phyloP scores from a whole-genome alignment of 1,140 invertebrate genomes.

The Brachionus paranguensis region DNA sequence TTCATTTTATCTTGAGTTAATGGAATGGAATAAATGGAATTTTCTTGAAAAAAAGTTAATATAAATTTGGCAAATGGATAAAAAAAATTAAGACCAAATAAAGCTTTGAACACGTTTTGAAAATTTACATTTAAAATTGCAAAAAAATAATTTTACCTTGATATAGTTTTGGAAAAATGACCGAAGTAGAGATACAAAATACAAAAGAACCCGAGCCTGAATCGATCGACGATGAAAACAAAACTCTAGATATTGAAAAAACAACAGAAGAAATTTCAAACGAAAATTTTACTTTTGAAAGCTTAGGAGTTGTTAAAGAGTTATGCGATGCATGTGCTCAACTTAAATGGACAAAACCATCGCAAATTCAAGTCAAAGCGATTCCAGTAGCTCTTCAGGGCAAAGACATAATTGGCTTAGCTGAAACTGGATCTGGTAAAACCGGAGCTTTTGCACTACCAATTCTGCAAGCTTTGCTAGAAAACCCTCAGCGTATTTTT shows the following conservation, averaged over 20 bases:
- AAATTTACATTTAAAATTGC: neutral
- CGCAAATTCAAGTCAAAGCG: slow-evolving; percentile 87
- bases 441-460: slow-evolving; percentile 94
- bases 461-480: slow-evolving; percentile 80
- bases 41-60: neutral
- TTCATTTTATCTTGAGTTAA: too few relatives aligned
- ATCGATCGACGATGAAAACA: neutral
- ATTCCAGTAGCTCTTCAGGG: slow-evolving; percentile 83
- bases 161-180: neutral
- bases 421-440: slow-evolving; percentile 96
- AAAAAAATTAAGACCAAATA: neutral
- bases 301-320: slow-evolving; percentile 74
- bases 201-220: neutral
- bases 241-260: neutral
- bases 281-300: slow-evolving; percentile 13
- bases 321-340: slow-evolving; percentile 82
- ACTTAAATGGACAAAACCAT: slow-evolving; percentile 85
- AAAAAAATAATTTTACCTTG: neutral
- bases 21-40: neutral
- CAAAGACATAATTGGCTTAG: slow-evolving; percentile 83
- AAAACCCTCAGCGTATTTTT: slow-evolving; percentile 86
- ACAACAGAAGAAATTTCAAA: neutral
- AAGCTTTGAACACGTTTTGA: slow-evolving; percentile 2
- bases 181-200: neutral
- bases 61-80: neutral